Evolutionary conservation across 35 echinoderm and acorn worm genomes (phyloP).

Genomic region (Patiria miniata): DNA sequence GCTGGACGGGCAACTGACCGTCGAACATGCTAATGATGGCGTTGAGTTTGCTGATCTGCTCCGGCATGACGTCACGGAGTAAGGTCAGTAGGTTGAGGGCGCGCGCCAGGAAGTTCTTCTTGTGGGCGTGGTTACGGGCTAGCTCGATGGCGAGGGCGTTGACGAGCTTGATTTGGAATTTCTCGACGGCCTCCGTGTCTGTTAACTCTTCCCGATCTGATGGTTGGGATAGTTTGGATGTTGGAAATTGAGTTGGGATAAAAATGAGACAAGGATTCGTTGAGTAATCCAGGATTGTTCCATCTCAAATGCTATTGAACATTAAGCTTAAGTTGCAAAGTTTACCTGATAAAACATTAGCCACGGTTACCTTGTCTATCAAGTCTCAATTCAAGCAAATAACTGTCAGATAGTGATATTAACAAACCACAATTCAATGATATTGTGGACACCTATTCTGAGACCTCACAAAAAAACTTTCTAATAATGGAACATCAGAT

Average conservation of each 20-base stretch:
- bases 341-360: too few species aligned
- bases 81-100: constrained; percentile 23
- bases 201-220: constrained; percentile 57
- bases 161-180: constrained; percentile 33
- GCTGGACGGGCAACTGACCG: constrained; percentile 48
- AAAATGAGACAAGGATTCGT: background rate
- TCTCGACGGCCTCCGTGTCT: constrained; percentile 32
- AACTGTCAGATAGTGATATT: too few species aligned
- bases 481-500: too few species aligned
- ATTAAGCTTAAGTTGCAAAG: too few species aligned
- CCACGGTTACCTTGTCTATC: too few species aligned
- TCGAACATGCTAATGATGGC: constrained; percentile 34
- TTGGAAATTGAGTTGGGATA: background rate
- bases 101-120: constrained; percentile 13
- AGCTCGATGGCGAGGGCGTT: constrained; percentile 27
- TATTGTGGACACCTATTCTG: too few species aligned
- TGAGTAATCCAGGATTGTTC: too few species aligned
- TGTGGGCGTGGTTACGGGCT: constrained; percentile 31
- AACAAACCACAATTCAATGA: too few species aligned
- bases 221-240: background rate
- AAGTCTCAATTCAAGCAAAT: too few species aligned
- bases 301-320: background rate
- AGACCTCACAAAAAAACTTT: too few species aligned
- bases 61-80: constrained; percentile 44
- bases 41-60: constrained; percentile 43